phyloP scores from a whole-genome alignment of 1,140 invertebrate genomes.

The Probaryconus sp. region DNA sequence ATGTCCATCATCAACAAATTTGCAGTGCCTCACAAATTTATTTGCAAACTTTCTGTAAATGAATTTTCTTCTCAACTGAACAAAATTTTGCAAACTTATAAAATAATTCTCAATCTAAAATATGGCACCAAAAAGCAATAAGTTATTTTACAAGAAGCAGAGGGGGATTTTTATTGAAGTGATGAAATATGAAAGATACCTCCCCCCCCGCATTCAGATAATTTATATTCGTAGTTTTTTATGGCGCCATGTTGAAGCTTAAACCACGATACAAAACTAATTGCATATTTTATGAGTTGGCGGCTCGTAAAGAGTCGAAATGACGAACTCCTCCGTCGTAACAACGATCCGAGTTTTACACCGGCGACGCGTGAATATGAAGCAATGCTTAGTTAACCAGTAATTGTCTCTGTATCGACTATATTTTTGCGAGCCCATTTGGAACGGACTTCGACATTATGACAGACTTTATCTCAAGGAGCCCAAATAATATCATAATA shows the following conservation, averaged over 20 bases:
- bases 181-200: not conserved
- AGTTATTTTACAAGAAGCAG: no score
- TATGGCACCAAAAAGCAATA: no score
- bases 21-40: no score
- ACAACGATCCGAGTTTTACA: constrained; percentile 18
- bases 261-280: constrained; percentile 25
- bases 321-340: constrained; percentile 19
- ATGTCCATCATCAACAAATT: no score
- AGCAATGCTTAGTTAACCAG: constrained; percentile 8
- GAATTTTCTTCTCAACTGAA: no score
- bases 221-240: constrained; percentile 20
- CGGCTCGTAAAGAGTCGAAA: constrained; percentile 10
- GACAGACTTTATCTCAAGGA: constrained; percentile 18
- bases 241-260: constrained; percentile 1
- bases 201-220: constrained; percentile 5
- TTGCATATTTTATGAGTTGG: constrained; percentile 35
- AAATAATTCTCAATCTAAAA: no score
- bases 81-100: no score
- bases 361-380: constrained; percentile 27
- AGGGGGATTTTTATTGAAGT: not conserved
- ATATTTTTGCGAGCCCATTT: constrained; percentile 12
- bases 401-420: constrained; percentile 43
- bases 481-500: constrained; percentile 19
- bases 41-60: no score
- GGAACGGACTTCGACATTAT: not conserved